Evolutionary conservation across 2,888 invertebrate species (phyloP), one percentile per base, ranked within the genome.

Genomic region (Dioctria rufipes): DNA sequence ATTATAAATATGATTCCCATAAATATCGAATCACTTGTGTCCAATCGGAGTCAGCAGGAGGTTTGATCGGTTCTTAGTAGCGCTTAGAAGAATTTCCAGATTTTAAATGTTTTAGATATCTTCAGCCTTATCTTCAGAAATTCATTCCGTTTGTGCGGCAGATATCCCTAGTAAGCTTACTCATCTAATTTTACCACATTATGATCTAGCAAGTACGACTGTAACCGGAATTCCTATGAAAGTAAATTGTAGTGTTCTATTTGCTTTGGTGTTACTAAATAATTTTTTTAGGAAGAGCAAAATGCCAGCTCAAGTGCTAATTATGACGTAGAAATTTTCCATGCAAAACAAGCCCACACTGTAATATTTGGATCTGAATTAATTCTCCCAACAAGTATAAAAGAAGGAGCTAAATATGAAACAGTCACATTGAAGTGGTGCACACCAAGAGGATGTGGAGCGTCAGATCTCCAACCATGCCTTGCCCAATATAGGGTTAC

Each of bases 191-290:
- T 88, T 96, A 84, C 93, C 94, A 3, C 98, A 99, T 87, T 98
- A 97, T 85, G 93, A 95, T 87, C 90, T 99, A 66, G 95, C 97
- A 0, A 97, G 96, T 81, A 99, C 99, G 1, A 98, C 98, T 0
- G 98, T 99, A 0, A 98, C 98, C 5, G 97, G 98, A 3, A 99
- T 99, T 85, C 99, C 99, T 2, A 99, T 99, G 99, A 99, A 99
- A 91, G 86, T 86, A 81, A 8, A 65, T 3, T 69, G 25, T 37
- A 0, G n/a, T 58, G 25, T 43, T 61, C 60, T 83, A 90, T 90
- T 25, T 3, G n/a, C 5, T 13, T 13, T 11, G 5, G 6, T 3
- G n/a, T 46, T 49, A n/a, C 13, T 25, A 63, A 71, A 40, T 77
- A 6, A 71, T 37, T 37, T 4, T 78, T 80, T 1, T 43, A 86